Conservation (phyloP, 2,888 invertebrate species). For the Lordiphosa fenestrarum region DNA sequence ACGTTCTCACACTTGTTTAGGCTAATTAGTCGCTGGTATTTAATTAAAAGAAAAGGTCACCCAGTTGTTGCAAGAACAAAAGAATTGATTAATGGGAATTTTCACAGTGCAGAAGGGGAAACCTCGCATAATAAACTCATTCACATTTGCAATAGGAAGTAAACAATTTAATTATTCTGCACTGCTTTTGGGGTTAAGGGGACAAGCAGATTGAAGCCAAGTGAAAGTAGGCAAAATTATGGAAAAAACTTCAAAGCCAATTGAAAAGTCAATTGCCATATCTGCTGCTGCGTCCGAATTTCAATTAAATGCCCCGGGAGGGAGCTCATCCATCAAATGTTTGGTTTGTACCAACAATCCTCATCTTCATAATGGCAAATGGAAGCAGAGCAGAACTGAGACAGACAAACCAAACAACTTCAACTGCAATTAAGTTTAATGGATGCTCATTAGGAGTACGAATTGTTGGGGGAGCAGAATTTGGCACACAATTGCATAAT, state of each 20-base stretch:
- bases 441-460: constrained; percentile 64
- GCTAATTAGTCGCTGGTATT: background rate
- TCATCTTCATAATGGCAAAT: constrained; percentile 27
- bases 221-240: constrained; percentile 57
- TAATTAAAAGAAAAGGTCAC: constrained; percentile 60
- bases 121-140: constrained; percentile 51
- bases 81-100: constrained; percentile 68
- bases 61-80: constrained; percentile 60
- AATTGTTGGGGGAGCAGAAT: constrained; percentile 41
- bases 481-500: constrained; percentile 58
- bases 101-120: constrained; percentile 41
- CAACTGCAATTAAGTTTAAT: constrained; percentile 74
- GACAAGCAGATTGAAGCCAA: constrained; percentile 53
- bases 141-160: constrained; percentile 53
- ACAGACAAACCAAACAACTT: constrained; percentile 38
- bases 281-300: constrained; percentile 20
- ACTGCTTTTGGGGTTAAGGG: constrained; percentile 57
- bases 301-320: constrained; percentile 38
- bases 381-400: constrained; percentile 3
- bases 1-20: constrained; percentile 4
- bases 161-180: constrained; percentile 63
- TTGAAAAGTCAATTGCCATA: constrained; percentile 1
- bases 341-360: constrained; percentile 33
- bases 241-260: constrained; percentile 12
- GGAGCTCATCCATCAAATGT: constrained; percentile 19